Conservation (phyloP, 2,113 vertebrate genomes). For the Bostrychus sinensis region DNA sequence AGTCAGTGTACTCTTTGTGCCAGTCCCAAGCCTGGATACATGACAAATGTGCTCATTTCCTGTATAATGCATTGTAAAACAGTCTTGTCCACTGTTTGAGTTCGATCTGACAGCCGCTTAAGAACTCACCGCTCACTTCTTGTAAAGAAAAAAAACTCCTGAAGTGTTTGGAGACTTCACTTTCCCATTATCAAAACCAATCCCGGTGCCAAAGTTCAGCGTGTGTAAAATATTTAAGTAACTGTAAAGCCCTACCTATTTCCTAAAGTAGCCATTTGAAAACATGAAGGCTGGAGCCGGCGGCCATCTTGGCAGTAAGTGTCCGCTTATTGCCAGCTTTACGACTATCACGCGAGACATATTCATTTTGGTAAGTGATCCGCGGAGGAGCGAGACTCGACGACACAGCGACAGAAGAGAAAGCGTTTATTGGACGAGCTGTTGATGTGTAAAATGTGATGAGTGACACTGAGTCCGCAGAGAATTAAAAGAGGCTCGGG, state of each 20-base stretch:
- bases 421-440: constrained; percentile 62
- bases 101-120: background rate
- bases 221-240: constrained; percentile 25
- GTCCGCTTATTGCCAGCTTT: constrained; percentile 49
- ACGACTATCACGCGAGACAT: constrained; percentile 45
- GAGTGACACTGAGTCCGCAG: constrained; percentile 42
- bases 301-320: constrained; percentile 40
- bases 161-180: constrained; percentile 26
- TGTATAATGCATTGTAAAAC: too few relatives aligned
- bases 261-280: constrained; percentile 52
- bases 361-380: constrained; percentile 69
- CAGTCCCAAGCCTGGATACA: too few relatives aligned
- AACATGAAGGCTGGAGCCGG: constrained; percentile 21
- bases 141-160: constrained; percentile 3
- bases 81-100: too few relatives aligned
- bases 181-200: constrained; percentile 7
- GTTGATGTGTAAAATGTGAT: constrained; percentile 27
- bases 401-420: constrained; percentile 55
- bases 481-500: constrained; percentile 37
- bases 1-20: too few relatives aligned
- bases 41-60: too few relatives aligned
- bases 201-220: constrained; percentile 22
- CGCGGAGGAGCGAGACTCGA: constrained; percentile 34
- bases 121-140: background rate
- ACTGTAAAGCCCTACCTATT: constrained; percentile 39